Percentiles rank a stretch among this genome's conserved stretches.
These are phyloP conservation scores for Eudasyphora cyanicolor DNA, from an alignment of 2,888 invertebrate genomes.

Conservation along the genomic window DNA sequence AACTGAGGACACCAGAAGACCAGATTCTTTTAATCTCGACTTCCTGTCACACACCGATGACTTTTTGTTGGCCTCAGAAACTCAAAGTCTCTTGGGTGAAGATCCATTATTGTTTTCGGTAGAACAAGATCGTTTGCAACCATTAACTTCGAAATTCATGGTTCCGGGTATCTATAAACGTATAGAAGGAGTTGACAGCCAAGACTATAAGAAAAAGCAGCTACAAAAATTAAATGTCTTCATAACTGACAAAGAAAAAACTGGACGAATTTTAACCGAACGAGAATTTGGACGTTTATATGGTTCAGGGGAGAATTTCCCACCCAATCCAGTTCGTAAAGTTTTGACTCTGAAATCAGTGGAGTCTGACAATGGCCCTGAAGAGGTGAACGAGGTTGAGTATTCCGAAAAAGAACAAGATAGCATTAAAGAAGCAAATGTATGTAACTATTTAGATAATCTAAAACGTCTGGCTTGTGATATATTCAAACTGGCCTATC, in stretches of 20 bases:
- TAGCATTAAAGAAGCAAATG: constrained; percentile 22
- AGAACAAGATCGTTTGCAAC: constrained; percentile 69
- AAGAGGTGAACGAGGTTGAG: constrained; percentile 9
- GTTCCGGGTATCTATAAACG: constrained; percentile 72
- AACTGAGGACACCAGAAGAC: constrained; percentile 16
- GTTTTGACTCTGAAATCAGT: constrained; percentile 47
- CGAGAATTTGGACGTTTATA: constrained; percentile 56
- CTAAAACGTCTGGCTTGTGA: constrained; percentile 75
- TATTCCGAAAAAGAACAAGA: not conserved
- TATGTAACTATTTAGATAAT: constrained; percentile 69
- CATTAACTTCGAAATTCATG: constrained; percentile 71
- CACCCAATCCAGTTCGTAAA: not conserved
- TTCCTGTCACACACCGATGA: constrained; percentile 53
- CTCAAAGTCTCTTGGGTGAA: constrained; percentile 64
- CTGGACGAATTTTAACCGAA: constrained; percentile 68
- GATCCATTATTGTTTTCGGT: constrained; percentile 71
- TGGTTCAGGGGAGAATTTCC: constrained; percentile 54
- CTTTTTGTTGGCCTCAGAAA: constrained; percentile 65
- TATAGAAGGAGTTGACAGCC: constrained; percentile 57
- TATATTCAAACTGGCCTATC: constrained; percentile 73
- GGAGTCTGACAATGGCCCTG: constrained; percentile 32
- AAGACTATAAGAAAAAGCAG: not conserved
- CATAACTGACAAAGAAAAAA: constrained; percentile 65
- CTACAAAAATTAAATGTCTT: constrained; percentile 67
- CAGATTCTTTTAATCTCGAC: constrained; percentile 48